Percentiles rank a stretch among this genome's conserved stretches.
Conservation (phyloP, 1,140 invertebrate genomes). For the Dinoponera quadriceps region DNA sequence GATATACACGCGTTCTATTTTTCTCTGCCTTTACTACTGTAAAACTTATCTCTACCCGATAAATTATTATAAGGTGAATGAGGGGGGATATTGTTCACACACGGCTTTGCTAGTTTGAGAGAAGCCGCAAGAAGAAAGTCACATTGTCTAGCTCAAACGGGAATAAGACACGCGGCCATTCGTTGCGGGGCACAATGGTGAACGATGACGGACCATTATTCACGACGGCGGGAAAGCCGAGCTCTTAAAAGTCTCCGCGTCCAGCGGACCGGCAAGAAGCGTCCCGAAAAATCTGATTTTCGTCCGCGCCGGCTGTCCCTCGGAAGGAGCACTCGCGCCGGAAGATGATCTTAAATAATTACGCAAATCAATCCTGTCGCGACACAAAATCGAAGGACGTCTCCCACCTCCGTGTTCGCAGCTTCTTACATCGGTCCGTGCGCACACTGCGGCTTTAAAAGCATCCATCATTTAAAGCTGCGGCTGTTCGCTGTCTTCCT, state of each 20-base stretch:
- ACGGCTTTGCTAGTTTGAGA: neutral
- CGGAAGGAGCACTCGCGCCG: neutral
- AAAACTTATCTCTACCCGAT: constrained; percentile 47
- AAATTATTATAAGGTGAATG: constrained; percentile 63
- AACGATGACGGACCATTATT: constrained; percentile 67
- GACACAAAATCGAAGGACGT: constrained; percentile 38
- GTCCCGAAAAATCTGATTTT: constrained; percentile 47
- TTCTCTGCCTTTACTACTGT: neutral
- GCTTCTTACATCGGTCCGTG: neutral
- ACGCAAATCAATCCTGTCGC: constrained; percentile 44
- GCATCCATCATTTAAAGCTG: no score
- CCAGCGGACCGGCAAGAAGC: constrained; percentile 43
- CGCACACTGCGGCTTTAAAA: neutral
- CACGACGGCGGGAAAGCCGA: constrained; percentile 39
- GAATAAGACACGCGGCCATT: constrained; percentile 59
- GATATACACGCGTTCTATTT: neutral
- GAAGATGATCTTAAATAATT: constrained; percentile 63
- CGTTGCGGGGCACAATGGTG: constrained; percentile 52
- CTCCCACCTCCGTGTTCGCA: neutral
- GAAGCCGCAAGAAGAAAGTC: constrained; percentile 55
- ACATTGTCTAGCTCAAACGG: constrained; percentile 59
- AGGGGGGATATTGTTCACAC: constrained; percentile 60
- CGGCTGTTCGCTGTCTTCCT: no score
- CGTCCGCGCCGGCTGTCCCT: neutral
- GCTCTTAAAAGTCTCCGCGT: constrained; percentile 36